These are phyloP conservation scores for Pinctada fucata DNA, from an alignment of 2,888 invertebrate species.

Conservation along the genomic window DNA sequence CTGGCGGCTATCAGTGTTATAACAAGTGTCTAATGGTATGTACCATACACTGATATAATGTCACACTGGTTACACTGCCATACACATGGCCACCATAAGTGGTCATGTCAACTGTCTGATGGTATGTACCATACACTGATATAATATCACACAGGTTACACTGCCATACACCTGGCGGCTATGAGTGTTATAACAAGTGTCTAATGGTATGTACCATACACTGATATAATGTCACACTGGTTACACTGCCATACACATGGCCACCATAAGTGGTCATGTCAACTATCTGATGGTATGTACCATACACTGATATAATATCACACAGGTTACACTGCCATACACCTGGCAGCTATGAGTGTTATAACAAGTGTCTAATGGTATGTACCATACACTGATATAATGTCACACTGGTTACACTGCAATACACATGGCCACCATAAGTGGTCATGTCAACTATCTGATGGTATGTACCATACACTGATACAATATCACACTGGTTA, in stretches of 20 bases:
- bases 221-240: no score
- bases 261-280: no score
- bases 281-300: conserved; percentile 44
- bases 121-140: conserved; percentile 35
- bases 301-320: no score
- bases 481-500: conserved; percentile 52
- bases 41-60: no score
- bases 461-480: conserved; percentile 58
- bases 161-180: no score
- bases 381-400: conserved; percentile 36
- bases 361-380: conserved; percentile 72
- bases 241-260: no score
- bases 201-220: conserved; percentile 17
- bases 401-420: conserved; percentile 73
- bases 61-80: conserved; percentile 51
- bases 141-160: no score
- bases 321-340: no score
- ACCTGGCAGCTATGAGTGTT: no score
- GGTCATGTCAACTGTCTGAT: conserved; percentile 63
- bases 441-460: conserved; percentile 72
- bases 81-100: conserved; percentile 48
- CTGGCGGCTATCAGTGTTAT: no score
- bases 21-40: no score
- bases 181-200: conserved; percentile 35
- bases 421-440: conserved; percentile 72